Conservation (phyloP, 2,113 vertebrate genomes). For the Eurypyga helias region DNA sequence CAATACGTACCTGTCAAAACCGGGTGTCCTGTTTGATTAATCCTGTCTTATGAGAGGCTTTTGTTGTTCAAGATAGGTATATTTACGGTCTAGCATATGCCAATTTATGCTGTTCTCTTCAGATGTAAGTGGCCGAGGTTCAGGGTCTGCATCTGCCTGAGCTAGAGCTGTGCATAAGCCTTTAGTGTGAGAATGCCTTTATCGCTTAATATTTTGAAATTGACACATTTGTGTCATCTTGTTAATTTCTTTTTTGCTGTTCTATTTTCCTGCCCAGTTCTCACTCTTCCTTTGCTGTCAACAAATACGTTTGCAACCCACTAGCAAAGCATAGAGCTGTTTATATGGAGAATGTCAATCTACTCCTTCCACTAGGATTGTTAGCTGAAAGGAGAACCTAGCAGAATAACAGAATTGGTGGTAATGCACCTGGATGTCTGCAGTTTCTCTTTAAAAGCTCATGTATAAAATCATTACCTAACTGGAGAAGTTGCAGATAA, state of each 20-base stretch:
- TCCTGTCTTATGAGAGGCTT: not conserved
- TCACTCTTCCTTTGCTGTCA: not conserved
- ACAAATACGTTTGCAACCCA: not conserved
- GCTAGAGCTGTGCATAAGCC: not conserved
- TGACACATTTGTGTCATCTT: not conserved
- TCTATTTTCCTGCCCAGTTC: not conserved
- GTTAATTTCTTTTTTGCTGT: not conserved
- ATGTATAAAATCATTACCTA: not conserved
- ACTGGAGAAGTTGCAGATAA: not conserved
- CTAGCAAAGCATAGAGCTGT: not conserved
- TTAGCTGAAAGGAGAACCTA: not conserved
- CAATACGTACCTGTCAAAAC: not conserved
- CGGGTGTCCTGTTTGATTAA: not conserved
- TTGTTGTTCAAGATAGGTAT: not conserved
- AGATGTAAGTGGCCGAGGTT: not conserved
- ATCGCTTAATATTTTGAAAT: not conserved
- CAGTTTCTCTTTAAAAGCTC: not conserved
- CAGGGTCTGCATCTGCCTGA: not conserved
- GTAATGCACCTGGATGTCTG: not conserved
- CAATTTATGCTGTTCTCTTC: not conserved
- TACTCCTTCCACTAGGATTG: not conserved
- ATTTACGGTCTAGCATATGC: not conserved
- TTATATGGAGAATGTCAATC: not conserved
- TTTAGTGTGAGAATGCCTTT: not conserved
- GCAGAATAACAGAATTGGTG: not conserved